Percentiles rank a stretch among this genome's conserved stretches.
These are phyloP conservation scores for Listronotus bonariensis DNA, from an alignment of 1,140 invertebrate genomes.

Conservation along the genomic window DNA sequence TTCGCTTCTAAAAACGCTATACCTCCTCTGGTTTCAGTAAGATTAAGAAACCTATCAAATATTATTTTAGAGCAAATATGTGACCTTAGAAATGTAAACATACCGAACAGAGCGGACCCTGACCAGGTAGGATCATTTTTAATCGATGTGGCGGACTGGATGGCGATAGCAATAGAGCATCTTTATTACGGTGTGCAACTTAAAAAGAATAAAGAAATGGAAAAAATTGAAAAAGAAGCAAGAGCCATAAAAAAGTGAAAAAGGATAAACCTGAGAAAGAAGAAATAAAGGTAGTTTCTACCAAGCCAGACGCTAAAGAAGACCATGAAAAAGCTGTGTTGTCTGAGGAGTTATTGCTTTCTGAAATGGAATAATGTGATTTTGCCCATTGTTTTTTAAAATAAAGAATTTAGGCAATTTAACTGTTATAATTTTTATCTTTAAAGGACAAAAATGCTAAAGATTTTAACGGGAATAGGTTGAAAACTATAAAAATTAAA, in stretches of 20 bases:
- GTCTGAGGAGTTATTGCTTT: constrained; percentile 12
- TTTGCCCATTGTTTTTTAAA: not conserved
- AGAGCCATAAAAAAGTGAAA: constrained; percentile 6
- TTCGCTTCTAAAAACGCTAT: constrained; percentile 40
- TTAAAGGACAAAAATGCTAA: too few species aligned
- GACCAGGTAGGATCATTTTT: constrained; percentile 38
- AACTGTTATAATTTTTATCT: too few species aligned
- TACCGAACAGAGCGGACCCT: constrained; percentile 39
- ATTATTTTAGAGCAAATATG: constrained; percentile 47
- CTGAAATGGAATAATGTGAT: constrained; percentile 19
- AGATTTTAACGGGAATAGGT: too few species aligned
- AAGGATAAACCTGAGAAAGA: constrained; percentile 13
- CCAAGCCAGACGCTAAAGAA: not conserved
- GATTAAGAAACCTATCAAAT: constrained; percentile 45
- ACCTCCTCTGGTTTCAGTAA: constrained; percentile 45
- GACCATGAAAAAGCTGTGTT: constrained; percentile 6
- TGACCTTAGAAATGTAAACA: constrained; percentile 37
- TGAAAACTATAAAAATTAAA: too few species aligned
- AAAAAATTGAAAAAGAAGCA: constrained; percentile 37
- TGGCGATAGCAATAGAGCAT: constrained; percentile 44
- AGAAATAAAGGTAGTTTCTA: constrained; percentile 5
- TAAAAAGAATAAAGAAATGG: constrained; percentile 43
- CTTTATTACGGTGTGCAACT: constrained; percentile 46
- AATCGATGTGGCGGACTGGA: constrained; percentile 45
- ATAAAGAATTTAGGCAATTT: too few species aligned